Percentiles rank a stretch among this genome's conserved stretches.
These are phyloP conservation scores for Elachura formosa DNA, from an alignment of 2,113 vertebrate species.

Conservation along the genomic window DNA sequence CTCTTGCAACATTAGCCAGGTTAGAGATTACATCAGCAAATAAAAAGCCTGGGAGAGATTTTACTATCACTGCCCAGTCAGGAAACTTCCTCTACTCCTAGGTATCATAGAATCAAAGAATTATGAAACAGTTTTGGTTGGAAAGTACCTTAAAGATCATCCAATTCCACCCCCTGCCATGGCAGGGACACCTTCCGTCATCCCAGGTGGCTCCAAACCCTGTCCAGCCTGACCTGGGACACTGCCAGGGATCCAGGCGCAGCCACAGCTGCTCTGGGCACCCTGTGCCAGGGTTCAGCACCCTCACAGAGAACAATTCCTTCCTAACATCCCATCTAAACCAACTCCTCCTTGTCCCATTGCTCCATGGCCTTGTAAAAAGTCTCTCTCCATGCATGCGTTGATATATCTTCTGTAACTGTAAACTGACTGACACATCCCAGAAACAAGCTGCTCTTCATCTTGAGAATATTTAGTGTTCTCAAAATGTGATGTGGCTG, in stretches of 20 bases:
- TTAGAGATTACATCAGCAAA: neutral
- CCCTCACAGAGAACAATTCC: fast-evolving
- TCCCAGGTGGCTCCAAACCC: fast-evolving
- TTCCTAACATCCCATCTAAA: neutral
- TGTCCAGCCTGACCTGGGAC: fast-evolving
- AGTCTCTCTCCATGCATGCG: neutral
- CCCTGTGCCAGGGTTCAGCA: fast-evolving
- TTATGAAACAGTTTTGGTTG: neutral
- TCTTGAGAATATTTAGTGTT: neutral
- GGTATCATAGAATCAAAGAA: neutral
- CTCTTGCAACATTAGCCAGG: neutral
- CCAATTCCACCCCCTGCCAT: fast-evolving
- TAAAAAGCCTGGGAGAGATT: neutral
- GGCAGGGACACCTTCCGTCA: fast-evolving
- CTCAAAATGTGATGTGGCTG: neutral
- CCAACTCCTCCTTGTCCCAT: neutral
- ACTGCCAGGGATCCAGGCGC: neutral
- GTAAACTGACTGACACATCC: neutral
- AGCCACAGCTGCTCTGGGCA: neutral
- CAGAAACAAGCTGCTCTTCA: neutral
- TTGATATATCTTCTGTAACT: neutral
- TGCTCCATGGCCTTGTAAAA: neutral
- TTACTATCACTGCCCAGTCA: fast-evolving
- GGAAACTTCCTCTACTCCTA: neutral
- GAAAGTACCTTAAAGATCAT: neutral